Evolutionary conservation across 2,888 invertebrate species (phyloP), one percentile per base, ranked within the genome.

Genomic region (Caenorhabditis auriculariae): DNA sequence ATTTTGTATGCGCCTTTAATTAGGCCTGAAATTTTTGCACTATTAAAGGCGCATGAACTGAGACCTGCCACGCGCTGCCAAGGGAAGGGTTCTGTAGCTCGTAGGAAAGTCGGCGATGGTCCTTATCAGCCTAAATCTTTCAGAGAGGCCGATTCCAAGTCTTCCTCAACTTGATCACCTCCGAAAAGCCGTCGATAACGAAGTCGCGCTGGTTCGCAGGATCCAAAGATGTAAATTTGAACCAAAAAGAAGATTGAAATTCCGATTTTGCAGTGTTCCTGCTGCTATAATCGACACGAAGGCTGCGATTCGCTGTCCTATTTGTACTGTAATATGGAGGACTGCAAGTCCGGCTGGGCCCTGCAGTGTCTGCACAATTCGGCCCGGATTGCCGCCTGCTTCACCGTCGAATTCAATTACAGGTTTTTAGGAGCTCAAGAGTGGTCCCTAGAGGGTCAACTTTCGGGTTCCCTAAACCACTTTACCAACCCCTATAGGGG

Each of bases 91-190:
- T n/a, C n/a, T n/a, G n/a, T n/a, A n/a, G n/a, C n/a, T n/a, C n/a
- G 35, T 32, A 32, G 9, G 35, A 32, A 12, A n/a, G 9, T 32
- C 35, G n/a, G 9, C 35, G 9, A 32, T n/a, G 9, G 35, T 12
- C n/a, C n/a, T 32, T 32, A 32, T 32, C n/a, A 35, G 23, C 37
- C 21, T 9, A n/a, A 37, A 19, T 21, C 26, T 66, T 77, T 55
- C 61, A 77, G 77, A 63, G 78, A 35, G 79, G 79, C 41, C 76
- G 79, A 1, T 79, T 79, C 66, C 79, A 79, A 75, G 79, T 79
- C 2, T 79, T 76, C 59, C 62, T 79, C 24, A 79, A 79, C 51
- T 57, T 79, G 45, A 79, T 79, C 46, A 66, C 75, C 29, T 73
- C 79, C 39, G 72, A 72, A 21, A 72, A 77, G 21, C 72, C 76